Percentiles rank a stretch among this genome's conserved stretches.
Evolutionary conservation across 2,113 vertebrate genomes (phyloP).

Genomic region (Dipodomys ordii): DNA sequence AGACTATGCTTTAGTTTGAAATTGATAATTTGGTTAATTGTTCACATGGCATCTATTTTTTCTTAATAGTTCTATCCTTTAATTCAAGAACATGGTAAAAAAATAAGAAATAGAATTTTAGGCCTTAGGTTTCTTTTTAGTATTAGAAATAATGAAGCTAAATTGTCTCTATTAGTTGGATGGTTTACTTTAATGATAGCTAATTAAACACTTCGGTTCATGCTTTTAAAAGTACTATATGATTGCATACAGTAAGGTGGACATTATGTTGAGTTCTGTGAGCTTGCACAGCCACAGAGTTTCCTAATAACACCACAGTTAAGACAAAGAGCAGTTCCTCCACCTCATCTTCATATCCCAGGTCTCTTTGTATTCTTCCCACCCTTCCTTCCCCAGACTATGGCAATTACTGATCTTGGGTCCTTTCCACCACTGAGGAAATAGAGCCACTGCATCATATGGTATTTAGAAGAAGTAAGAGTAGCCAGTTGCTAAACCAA

Average conservation of each 20-base stretch:
- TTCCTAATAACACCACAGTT: neutral
- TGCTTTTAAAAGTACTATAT: neutral
- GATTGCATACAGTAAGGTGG: neutral
- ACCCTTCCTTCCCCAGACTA: fast-evolving
- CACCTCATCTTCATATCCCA: neutral
- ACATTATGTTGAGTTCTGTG: neutral
- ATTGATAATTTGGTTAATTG: constrained; percentile 47
- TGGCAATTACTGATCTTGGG: neutral
- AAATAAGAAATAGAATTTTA: constrained; percentile 40
- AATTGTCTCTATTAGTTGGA: neutral
- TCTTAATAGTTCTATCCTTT: constrained; percentile 27
- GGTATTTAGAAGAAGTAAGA: neutral
- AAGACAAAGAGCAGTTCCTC: neutral
- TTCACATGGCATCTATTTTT: constrained; percentile 47
- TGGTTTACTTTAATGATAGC: constrained; percentile 45
- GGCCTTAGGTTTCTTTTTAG: constrained; percentile 41
- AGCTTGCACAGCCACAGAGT: neutral
- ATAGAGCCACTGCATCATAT: neutral
- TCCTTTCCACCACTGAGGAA: neutral
- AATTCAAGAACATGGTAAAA: constrained; percentile 21
- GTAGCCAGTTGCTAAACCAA: neutral
- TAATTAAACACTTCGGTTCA: constrained; percentile 6
- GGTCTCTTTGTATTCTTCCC: neutral
- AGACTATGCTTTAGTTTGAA: constrained; percentile 53
- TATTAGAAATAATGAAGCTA: constrained; percentile 60